Percentiles rank a stretch among this genome's conserved stretches.
These are phyloP conservation scores for Sebastes itinus DNA, from an alignment of 2,797 vertebrate genomes.

Conservation along the genomic window DNA sequence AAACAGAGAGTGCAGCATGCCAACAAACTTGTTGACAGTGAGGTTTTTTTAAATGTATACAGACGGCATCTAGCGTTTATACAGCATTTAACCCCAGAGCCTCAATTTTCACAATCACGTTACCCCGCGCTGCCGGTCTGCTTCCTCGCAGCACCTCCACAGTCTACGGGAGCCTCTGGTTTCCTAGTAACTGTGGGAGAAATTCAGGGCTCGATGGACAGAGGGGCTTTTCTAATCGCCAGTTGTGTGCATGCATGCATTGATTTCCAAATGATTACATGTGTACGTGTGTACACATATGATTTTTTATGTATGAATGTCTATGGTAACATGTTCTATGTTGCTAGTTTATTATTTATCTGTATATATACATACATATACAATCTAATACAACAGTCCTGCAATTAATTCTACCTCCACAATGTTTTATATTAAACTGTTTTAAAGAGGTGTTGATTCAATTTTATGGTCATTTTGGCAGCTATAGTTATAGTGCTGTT, in stretches of 20 bases:
- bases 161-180: constrained; percentile 57
- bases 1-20: neutral
- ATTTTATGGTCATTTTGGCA: neutral
- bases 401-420: neutral
- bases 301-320: neutral
- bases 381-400: neutral
- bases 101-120: constrained; percentile 28
- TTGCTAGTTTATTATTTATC: neutral
- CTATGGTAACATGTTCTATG: neutral
- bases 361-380: neutral
- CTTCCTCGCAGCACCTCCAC: constrained; percentile 40
- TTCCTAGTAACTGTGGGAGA: constrained; percentile 80
- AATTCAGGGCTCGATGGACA: constrained; percentile 30
- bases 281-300: neutral
- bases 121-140: constrained; percentile 17
- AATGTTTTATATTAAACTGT: neutral
- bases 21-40: neutral
- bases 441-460: neutral
- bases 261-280: constrained; percentile 41
- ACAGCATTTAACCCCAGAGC: constrained; percentile 43
- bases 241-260: constrained; percentile 28
- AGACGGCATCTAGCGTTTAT: constrained; percentile 18
- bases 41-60: constrained; percentile 6
- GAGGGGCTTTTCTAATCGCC: constrained; percentile 39
- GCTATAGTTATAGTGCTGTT: neutral